Evolutionary conservation across 2,797 vertebrate genomes (phyloP).

Genomic region (Meda fulgida): DNA sequence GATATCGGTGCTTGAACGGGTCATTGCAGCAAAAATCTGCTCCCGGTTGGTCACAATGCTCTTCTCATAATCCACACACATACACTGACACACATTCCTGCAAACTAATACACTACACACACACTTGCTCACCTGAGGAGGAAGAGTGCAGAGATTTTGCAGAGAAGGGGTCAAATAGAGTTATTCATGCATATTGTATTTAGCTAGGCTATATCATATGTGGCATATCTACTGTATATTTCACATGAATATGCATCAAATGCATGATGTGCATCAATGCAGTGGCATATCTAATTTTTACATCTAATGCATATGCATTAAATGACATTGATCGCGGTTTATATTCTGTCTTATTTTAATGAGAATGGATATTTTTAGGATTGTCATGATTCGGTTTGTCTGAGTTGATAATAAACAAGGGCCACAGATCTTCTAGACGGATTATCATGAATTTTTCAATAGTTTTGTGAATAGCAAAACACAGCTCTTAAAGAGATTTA

Average conservation of each 20-base stretch:
- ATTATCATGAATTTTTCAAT: background rate
- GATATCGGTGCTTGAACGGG: constrained; percentile 31
- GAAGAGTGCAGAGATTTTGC: constrained; percentile 5
- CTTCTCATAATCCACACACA: constrained; percentile 50
- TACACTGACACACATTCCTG: constrained; percentile 48
- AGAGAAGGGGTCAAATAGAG: background rate
- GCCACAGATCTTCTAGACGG: background rate
- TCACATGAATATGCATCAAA: background rate
- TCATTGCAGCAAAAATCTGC: constrained; percentile 52
- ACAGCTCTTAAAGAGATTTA: background rate
- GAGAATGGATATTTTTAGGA: background rate
- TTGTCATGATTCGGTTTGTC: constrained; percentile 2
- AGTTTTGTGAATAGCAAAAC: constrained; percentile 12
- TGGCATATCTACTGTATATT: background rate
- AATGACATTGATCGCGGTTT: background rate
- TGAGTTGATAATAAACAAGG: constrained; percentile 19
- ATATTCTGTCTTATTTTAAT: background rate
- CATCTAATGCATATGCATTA: background rate
- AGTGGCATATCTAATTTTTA: constrained; percentile 1
- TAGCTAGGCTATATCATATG: background rate
- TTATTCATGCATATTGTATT: background rate
- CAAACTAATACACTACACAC: constrained; percentile 16
- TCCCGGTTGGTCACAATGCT: constrained; percentile 28
- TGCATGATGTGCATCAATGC: background rate
- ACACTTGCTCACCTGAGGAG: constrained; percentile 31